Conservation (phyloP, 2,797 vertebrate species). For the Premnoplex brunnescens region DNA sequence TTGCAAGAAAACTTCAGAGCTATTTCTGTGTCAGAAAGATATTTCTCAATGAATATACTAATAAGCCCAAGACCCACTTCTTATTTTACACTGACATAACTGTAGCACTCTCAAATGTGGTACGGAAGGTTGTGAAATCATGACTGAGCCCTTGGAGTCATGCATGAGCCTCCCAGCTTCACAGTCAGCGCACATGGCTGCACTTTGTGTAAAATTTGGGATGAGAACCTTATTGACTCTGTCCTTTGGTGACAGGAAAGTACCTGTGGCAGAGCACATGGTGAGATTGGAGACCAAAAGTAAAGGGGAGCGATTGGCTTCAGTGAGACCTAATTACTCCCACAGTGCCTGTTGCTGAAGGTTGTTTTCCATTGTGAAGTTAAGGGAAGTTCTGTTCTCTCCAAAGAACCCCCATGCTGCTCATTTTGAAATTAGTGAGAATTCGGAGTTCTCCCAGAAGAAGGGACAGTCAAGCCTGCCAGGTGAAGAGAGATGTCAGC, state of each 20-base stretch:
- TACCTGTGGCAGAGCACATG: background rate
- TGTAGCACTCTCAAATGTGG: background rate
- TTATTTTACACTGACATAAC: background rate
- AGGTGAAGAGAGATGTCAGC: background rate
- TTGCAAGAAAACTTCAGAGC: background rate
- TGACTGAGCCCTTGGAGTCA: background rate
- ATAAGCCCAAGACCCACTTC: background rate
- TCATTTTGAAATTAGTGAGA: background rate
- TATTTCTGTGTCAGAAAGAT: background rate
- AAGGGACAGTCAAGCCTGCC: background rate
- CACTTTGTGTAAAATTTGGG: background rate
- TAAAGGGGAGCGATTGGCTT: background rate
- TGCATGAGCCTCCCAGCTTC: background rate
- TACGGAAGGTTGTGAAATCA: background rate
- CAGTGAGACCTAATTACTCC: background rate
- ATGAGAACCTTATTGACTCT: rapidly evolving
- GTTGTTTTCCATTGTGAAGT: background rate
- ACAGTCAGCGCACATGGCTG: rapidly evolving
- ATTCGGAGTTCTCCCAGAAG: background rate
- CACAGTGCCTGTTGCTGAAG: background rate
- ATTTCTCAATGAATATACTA: background rate
- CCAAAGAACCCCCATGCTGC: background rate
- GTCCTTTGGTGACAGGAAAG: background rate
- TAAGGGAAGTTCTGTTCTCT: background rate
- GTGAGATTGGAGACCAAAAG: background rate